Evolutionary conservation across 2,113 vertebrate species (phyloP).

Genomic region (Gambusia holbrooki): DNA sequence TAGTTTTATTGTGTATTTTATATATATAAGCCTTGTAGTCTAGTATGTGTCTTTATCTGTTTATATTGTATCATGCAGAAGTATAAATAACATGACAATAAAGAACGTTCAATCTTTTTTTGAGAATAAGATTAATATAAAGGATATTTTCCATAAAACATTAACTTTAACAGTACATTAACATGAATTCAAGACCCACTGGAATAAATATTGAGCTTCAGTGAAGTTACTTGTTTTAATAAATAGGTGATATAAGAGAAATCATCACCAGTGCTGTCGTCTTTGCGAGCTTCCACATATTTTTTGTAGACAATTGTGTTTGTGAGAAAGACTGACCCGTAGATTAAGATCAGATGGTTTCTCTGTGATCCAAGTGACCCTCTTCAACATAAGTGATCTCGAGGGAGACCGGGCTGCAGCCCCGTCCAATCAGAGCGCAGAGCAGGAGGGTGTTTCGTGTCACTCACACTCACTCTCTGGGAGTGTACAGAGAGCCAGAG

Average conservation of each 20-base stretch:
- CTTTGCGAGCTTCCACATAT: neutral
- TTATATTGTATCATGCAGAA: too few relatives aligned
- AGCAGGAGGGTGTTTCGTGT: conserved; percentile 35
- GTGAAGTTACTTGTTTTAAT: neutral
- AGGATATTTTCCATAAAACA: neutral
- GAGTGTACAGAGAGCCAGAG: conserved; percentile 1
- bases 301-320: neutral
- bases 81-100: too few relatives aligned
- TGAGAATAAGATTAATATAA: neutral
- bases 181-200: neutral
- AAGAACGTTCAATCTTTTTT: too few relatives aligned
- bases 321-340: neutral
- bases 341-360: conserved; percentile 4
- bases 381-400: conserved; percentile 30
- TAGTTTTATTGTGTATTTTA: too few relatives aligned
- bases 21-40: too few relatives aligned
- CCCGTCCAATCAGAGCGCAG: conserved; percentile 22
- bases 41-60: too few relatives aligned
- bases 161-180: neutral
- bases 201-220: neutral
- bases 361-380: conserved; percentile 45
- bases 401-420: neutral
- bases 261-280: neutral
- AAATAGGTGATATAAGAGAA: neutral
- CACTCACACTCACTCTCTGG: conserved; percentile 48